Conservation (phyloP, 2,888 invertebrate species). For the Acanthosepion pharaonis region DNA sequence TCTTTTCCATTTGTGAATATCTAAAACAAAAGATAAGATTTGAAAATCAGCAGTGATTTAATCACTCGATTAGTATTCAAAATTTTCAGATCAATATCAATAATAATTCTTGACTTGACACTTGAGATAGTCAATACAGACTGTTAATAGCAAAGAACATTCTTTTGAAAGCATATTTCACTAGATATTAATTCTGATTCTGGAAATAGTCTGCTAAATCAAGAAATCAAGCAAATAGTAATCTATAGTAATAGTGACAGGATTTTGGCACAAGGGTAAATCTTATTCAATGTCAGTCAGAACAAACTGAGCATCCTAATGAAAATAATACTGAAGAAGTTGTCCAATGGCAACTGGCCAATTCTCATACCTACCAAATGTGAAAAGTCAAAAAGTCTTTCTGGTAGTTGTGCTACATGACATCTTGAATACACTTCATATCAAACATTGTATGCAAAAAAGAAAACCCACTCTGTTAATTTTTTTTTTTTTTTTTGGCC, state of each 20-base stretch:
- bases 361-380: not conserved
- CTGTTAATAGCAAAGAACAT: not conserved
- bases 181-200: not conserved
- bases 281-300: not conserved
- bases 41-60: not conserved
- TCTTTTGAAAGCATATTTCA: not conserved
- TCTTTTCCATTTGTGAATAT: not conserved
- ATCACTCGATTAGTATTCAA: not conserved
- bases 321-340: not conserved
- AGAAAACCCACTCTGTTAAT: not conserved
- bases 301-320: not conserved
- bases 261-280: conserved; percentile 33
- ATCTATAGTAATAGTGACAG: not conserved
- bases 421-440: conserved; percentile 11
- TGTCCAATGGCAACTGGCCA: not conserved
- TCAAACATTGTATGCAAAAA: not conserved
- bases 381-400: not conserved
- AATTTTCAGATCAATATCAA: not conserved
- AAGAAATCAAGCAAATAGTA: not conserved
- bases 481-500: not conserved
- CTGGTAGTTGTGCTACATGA: not conserved
- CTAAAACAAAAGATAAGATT: not conserved
- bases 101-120: not conserved
- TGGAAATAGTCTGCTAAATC: not conserved
- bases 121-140: not conserved